Percentiles rank a stretch among this genome's conserved stretches.
These are phyloP conservation scores for Nephrotoma appendiculata DNA, from an alignment of 2,888 invertebrate species.

Conservation along the genomic window DNA sequence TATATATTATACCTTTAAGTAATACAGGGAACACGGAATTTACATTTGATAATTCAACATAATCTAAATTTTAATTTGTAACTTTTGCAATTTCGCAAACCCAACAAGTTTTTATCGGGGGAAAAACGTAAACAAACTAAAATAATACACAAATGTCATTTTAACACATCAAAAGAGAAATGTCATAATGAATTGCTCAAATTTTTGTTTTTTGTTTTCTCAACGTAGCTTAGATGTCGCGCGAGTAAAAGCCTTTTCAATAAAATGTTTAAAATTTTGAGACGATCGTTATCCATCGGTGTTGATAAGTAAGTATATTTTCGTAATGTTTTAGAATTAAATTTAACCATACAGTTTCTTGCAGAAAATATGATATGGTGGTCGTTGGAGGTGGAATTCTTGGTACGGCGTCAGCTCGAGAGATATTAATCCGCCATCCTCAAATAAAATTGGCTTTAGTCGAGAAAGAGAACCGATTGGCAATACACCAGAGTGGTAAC, in stretches of 20 bases:
- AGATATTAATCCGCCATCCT: conserved; percentile 65
- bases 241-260: background rate
- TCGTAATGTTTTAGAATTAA: background rate
- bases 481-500: conserved; percentile 87
- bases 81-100: background rate
- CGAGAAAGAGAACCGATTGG: conserved; percentile 80
- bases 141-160: background rate
- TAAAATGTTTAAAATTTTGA: background rate
- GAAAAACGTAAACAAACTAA: background rate
- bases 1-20: background rate
- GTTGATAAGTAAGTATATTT: background rate
- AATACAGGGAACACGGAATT: background rate
- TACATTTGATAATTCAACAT: background rate
- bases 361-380: conserved; percentile 60
- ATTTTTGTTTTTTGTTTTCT: background rate
- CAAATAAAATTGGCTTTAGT: conserved; percentile 68
- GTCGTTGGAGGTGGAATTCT: conserved; percentile 97
- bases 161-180: background rate
- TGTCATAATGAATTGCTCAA: background rate
- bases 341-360: background rate
- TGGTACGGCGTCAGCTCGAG: conserved; percentile 86
- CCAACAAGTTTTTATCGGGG: background rate
- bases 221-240: background rate
- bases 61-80: background rate
- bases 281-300: background rate